Base-by-base conservation (phyloP, 2,797 vertebrate genomes). In the Oreortyx pictus region DNA sequence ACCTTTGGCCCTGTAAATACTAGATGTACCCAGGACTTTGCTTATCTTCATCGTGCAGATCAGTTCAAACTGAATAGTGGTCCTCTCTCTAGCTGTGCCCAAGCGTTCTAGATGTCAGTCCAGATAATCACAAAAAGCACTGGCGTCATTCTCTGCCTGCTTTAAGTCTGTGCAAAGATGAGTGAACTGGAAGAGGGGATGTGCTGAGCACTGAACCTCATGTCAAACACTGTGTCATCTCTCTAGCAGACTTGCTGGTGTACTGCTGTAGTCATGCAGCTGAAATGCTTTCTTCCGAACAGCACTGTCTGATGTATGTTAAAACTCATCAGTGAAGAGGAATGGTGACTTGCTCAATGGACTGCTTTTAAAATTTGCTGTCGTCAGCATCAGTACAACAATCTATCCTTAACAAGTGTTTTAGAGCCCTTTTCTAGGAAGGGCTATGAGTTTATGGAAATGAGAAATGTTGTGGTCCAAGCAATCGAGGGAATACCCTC, bases 111-210 rank as follows among this genome's bases (percentile, higher is more conserved):
- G 73, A 39, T 79, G 80, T 88, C 64, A 79, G 64, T 66, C 33
- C 44, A 73, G 41, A 56, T 92, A 71, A 88, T 52, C 52, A 79
- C 16, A 46, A 70, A 92, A 78, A 84, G 13, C 31, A 74, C 22
- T 65, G 49, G 49, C 74, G 68, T 90, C 37, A 35, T 77, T 92
- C 77, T 49, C 39, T 89, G 74, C 56, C 49, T 91, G 44, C 64
- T 90, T 91, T 89, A 77, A 86, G 91, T 57, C 52, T 71, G 19
- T 77, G 25, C 73, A 80, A 84, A 70, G 56, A 76, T 76, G 39
- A 73, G 27, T 82, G 88, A 90, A 86, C 71, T 88, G 81, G 68
- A 76, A 67, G 47, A 75, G n/a, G 18, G 20, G 27, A 20, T 90
- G 81, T 90, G 39, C 65, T 81, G 64, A 56, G 29, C 47, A 47